These are phyloP conservation scores for Phacellophora camtschatica DNA, from an alignment of 30 jellyfish, hydroid and myxozoan species.

Conservation along the genomic window DNA sequence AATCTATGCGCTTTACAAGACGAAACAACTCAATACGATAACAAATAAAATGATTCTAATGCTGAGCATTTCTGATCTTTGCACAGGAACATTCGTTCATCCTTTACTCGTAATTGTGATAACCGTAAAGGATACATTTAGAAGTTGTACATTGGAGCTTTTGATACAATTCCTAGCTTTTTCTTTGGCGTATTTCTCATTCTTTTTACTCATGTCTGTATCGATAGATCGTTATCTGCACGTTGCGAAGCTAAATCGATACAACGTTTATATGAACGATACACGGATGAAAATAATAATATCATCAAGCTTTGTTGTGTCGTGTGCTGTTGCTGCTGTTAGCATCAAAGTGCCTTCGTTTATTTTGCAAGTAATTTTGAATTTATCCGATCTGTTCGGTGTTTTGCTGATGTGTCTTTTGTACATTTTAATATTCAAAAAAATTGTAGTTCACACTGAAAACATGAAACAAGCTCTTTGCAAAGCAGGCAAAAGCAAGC, in stretches of 20 bases:
- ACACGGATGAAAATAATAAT: not conserved
- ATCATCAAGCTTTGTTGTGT: not conserved
- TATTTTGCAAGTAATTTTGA: constrained; percentile 16
- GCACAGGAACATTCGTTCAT: not conserved
- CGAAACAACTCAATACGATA: not conserved
- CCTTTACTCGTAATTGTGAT: constrained; percentile 4
- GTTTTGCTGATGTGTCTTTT: not conserved
- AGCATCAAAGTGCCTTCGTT: not conserved
- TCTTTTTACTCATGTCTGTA: constrained; percentile 34
- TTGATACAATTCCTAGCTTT: not conserved
- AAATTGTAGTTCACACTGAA: not conserved
- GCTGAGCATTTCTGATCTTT: constrained; percentile 26
- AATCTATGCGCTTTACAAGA: constrained; percentile 22
- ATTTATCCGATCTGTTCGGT: not conserved
- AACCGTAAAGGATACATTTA: not conserved
- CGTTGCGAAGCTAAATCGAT: not conserved
- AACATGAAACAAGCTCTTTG: not conserved
- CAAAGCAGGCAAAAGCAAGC: not conserved
- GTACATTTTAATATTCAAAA: constrained; percentile 4
- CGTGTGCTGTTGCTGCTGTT: not conserved
- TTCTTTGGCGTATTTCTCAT: constrained; percentile 32
- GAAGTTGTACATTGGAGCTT: constrained; percentile 17
- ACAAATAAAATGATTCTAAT: not conserved
- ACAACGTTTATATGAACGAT: not conserved
- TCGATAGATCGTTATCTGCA: constrained; percentile 30